These are phyloP conservation scores for Elachura formosa DNA, from an alignment of 2,113 vertebrate genomes.

Conservation along the genomic window DNA sequence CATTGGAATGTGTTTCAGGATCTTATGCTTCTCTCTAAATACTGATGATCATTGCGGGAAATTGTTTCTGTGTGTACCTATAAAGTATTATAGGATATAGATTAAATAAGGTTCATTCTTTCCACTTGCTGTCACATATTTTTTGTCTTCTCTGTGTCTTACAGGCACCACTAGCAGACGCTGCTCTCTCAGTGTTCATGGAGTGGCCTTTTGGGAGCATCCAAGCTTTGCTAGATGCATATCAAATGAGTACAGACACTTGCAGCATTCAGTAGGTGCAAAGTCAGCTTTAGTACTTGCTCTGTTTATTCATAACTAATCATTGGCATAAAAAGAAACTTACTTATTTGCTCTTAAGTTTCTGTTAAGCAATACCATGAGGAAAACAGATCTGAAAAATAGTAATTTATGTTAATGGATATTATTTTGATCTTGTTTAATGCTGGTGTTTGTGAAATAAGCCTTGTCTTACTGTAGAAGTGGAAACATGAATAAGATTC, in stretches of 20 bases:
- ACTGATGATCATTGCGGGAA: background rate
- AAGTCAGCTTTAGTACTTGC: conserved; percentile 91
- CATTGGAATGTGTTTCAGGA: background rate
- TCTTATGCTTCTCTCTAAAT: background rate
- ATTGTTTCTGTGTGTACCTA: background rate
- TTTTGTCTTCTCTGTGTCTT: conserved; percentile 72
- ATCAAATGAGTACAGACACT: conserved; percentile 99
- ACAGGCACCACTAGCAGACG: conserved; percentile 99
- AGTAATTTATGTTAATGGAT: background rate
- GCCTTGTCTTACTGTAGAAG: background rate
- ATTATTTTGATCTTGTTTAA: background rate
- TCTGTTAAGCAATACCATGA: background rate
- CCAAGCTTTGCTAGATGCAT: conserved; percentile 99
- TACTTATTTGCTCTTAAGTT: conserved; percentile 49
- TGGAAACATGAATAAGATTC: background rate
- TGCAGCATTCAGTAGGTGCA: conserved; percentile 99
- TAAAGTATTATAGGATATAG: background rate
- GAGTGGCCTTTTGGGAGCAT: conserved; percentile 98
- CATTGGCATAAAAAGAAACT: conserved; percentile 14
- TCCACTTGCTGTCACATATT: conserved; percentile 28
- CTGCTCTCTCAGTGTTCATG: conserved; percentile 97
- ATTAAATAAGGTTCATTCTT: background rate
- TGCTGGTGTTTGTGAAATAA: conserved; percentile 21
- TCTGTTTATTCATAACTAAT: conserved; percentile 82
- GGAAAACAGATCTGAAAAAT: background rate